Evolutionary conservation across 2,797 vertebrate genomes (phyloP).

Genomic region (Gallinago solitaria): DNA sequence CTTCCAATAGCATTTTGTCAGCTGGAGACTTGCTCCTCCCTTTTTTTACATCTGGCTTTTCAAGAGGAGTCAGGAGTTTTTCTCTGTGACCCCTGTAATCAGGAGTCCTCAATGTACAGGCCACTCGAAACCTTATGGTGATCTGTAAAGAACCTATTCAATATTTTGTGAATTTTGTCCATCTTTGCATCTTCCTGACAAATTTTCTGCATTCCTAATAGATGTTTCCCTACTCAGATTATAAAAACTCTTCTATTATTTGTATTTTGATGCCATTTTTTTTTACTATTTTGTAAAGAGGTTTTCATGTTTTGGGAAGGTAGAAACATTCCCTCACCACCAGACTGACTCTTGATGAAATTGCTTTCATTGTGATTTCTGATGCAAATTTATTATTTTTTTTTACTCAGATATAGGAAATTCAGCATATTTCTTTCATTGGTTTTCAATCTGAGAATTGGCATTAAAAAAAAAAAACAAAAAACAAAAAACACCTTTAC

Average conservation of each 20-base stretch:
- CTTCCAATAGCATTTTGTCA: background rate
- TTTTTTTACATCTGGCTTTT: background rate
- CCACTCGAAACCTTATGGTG: fast-evolving
- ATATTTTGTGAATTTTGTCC: background rate
- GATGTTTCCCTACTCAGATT: background rate
- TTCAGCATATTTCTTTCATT: background rate
- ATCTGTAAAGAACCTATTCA: background rate
- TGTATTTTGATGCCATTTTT: background rate
- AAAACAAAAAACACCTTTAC: background rate
- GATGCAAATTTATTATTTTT: background rate
- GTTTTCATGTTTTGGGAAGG: fast-evolving
- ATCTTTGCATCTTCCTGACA: background rate
- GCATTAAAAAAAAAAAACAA: background rate
- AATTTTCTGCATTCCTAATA: background rate
- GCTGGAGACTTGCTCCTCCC: background rate
- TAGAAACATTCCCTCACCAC: fast-evolving
- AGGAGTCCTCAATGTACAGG: background rate
- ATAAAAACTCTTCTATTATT: background rate
- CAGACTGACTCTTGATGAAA: background rate
- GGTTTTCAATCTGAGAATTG: background rate
- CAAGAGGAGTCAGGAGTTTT: fast-evolving
- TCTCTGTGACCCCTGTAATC: background rate
- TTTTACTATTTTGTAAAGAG: background rate
- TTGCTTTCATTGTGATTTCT: background rate
- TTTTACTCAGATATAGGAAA: background rate